Conservation (phyloP, 2,797 vertebrate species). For the Sphaeramia orbicularis region DNA sequence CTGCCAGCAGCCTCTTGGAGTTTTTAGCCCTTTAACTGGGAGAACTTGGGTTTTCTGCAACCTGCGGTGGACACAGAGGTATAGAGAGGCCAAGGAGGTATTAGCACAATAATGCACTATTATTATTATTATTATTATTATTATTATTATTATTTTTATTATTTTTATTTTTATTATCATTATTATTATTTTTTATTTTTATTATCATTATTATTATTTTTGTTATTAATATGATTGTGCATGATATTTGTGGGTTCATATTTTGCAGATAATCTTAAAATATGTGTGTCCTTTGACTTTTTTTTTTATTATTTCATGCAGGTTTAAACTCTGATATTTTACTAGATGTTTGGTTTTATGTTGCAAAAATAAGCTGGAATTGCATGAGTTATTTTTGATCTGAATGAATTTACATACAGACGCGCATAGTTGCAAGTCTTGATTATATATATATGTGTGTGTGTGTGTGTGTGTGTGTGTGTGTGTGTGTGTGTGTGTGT, state of each 20-base stretch:
- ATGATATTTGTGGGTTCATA: background rate
- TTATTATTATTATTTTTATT: slow-evolving; percentile 3
- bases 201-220: too few species aligned
- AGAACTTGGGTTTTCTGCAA: slow-evolving; percentile 82
- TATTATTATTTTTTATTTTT: too few species aligned
- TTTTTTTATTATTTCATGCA: too few species aligned
- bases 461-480: slow-evolving; percentile 40
- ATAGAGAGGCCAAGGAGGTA: slow-evolving; percentile 83
- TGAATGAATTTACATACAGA: slow-evolving; percentile 70
- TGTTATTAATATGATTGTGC: too few species aligned
- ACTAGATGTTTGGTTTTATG: background rate
- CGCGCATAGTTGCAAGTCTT: slow-evolving; percentile 59
- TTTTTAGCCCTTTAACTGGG: slow-evolving; percentile 90
- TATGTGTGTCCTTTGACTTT: background rate
- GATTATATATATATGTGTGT: slow-evolving; percentile 55
- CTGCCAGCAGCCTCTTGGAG: slow-evolving; percentile 75
- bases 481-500: slow-evolving; percentile 45
- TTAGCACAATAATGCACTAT: slow-evolving; percentile 14
- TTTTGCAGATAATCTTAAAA: background rate
- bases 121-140: background rate
- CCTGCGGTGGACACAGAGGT: slow-evolving; percentile 82
- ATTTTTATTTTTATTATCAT: too few species aligned
- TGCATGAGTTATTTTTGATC: slow-evolving; percentile 73
- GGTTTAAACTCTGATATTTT: too few species aligned
- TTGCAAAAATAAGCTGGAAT: slow-evolving; percentile 43